phyloP scores from a whole-genome alignment of 2,797 vertebrate species.

The Pagetopsis macropterus region DNA sequence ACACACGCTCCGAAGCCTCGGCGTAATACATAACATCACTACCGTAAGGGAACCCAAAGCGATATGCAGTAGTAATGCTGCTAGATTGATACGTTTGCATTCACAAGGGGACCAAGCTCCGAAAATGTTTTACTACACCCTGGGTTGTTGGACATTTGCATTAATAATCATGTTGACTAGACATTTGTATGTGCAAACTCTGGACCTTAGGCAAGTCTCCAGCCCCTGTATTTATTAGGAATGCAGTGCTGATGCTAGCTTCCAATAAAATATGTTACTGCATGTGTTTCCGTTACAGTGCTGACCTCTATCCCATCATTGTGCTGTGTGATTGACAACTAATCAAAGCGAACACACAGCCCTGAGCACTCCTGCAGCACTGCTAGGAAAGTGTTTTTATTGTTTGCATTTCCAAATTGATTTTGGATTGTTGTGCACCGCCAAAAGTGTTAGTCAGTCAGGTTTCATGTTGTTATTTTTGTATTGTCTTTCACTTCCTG shows the following conservation, averaged over 20 bases:
- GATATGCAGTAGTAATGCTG: background rate
- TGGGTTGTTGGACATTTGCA: conserved; percentile 22
- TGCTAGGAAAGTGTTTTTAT: background rate
- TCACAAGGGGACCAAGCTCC: conserved; percentile 1
- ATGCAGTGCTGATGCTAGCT: conserved; percentile 1
- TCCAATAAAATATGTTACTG: background rate
- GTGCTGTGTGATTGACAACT: background rate
- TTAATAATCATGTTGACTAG: conserved; percentile 18
- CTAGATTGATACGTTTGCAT: background rate
- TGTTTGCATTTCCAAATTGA: background rate
- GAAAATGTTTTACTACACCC: conserved; percentile 15
- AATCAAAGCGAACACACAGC: background rate
- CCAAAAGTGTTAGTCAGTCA: no score
- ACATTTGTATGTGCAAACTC: conserved; percentile 9
- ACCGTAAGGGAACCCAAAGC: background rate
- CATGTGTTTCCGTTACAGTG: background rate
- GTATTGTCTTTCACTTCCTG: no score
- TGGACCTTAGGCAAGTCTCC: background rate
- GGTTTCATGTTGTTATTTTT: no score
- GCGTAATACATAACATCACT: no score
- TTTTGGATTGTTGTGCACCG: background rate
- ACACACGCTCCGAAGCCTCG: no score
- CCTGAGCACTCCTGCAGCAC: background rate
- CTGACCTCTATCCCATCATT: background rate
- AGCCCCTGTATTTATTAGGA: background rate